A percentile compares a stretch with the other conserved stretches of the same genome.
These are phyloP conservation scores for Chaenodraco wilsoni DNA, from an alignment of 2,797 vertebrate species.

Conservation along the genomic window DNA sequence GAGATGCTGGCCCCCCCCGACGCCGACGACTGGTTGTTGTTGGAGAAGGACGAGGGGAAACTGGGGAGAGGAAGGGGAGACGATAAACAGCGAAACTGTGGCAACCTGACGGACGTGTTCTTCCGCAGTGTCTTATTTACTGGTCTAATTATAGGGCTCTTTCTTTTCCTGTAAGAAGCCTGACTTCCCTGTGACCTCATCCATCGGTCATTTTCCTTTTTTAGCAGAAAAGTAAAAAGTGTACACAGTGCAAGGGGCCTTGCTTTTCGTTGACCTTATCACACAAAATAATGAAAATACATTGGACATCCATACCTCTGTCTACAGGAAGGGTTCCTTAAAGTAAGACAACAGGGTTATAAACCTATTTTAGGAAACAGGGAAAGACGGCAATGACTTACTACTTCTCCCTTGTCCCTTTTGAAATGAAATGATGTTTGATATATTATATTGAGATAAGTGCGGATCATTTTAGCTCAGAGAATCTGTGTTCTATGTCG, in stretches of 20 bases:
- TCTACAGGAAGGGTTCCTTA: neutral
- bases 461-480: neutral
- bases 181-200: neutral
- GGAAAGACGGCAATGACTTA: neutral
- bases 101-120: neutral
- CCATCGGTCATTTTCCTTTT: conserved; percentile 1
- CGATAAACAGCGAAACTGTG: neutral
- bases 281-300: neutral
- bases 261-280: neutral
- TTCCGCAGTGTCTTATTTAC: neutral
- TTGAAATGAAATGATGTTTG: neutral
- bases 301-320: neutral
- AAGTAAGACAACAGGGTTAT: neutral
- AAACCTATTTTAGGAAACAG: neutral
- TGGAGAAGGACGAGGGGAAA: conserved; percentile 93
- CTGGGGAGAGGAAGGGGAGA: conserved; percentile 72
- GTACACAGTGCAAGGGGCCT: neutral
- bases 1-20: conserved; percentile 84
- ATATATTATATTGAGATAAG: neutral
- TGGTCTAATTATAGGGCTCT: neutral
- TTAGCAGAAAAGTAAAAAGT: neutral
- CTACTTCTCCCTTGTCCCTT: neutral
- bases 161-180: neutral
- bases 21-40: conserved; percentile 92
- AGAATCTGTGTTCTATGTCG: no score